phyloP scores from a whole-genome alignment of 2,888 invertebrate genomes.

The Pollenia griseotomentosa region DNA sequence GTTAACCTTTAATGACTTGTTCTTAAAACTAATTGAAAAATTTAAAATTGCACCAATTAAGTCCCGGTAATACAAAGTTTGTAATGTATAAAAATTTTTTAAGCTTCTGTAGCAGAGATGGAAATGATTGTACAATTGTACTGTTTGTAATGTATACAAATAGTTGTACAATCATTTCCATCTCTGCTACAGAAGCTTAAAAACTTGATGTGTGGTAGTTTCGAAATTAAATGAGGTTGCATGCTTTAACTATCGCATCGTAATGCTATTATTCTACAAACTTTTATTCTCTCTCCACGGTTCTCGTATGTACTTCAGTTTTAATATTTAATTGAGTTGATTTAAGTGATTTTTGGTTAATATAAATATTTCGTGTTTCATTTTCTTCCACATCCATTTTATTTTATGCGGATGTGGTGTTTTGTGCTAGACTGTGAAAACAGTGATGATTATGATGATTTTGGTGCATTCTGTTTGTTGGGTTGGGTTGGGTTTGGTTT shows the following conservation, averaged over 20 bases:
- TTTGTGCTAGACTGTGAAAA: neutral
- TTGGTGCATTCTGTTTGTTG: neutral
- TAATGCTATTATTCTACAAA: neutral
- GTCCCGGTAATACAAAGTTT: too few relatives aligned
- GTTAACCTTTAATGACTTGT: too few relatives aligned
- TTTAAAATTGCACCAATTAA: too few relatives aligned
- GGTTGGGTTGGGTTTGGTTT: slow-evolving; percentile 2
- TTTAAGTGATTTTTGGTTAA: slow-evolving; percentile 11
- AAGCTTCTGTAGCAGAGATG: too few relatives aligned
- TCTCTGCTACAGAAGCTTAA: neutral
- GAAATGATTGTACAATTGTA: too few relatives aligned
- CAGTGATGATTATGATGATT: slow-evolving; percentile 9
- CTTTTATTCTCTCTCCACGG: neutral
- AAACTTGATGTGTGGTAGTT: slow-evolving; percentile 30
- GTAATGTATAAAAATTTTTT: too few relatives aligned
- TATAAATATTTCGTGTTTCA: slow-evolving; percentile 3
- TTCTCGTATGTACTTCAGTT: neutral
- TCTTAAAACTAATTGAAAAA: too few relatives aligned
- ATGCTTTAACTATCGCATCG: slow-evolving; percentile 47
- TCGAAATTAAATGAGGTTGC: slow-evolving; percentile 59
- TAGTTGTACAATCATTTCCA: too few relatives aligned
- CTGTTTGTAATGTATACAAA: too few relatives aligned
- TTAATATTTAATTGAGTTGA: slow-evolving; percentile 31
- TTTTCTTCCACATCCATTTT: slow-evolving; percentile 23
- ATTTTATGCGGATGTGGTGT: slow-evolving; percentile 58